phyloP scores from a whole-genome alignment of 2,888 invertebrate species.

The Ophion slaviceki region DNA sequence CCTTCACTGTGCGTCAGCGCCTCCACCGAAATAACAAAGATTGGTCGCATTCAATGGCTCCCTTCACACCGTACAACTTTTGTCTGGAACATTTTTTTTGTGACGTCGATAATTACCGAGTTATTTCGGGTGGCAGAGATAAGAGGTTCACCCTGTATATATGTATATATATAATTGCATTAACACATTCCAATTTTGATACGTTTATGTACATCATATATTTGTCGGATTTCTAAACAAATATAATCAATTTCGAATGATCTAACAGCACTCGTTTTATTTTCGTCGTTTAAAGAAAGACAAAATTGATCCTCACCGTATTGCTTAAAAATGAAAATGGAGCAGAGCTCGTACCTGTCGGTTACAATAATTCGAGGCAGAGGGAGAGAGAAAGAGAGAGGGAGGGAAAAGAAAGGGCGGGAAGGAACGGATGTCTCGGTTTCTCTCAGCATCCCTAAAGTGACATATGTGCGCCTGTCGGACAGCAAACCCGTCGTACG shows the following conservation, averaged over 20 bases:
- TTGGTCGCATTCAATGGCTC: no score
- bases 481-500: constrained; percentile 67
- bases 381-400: constrained; percentile 13
- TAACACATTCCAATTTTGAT: background rate
- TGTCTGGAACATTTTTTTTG: no score
- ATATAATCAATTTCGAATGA: no score
- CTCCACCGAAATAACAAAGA: no score
- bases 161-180: no score
- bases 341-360: constrained; percentile 60
- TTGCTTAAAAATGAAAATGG: constrained; percentile 68
- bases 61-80: no score
- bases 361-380: constrained; percentile 67
- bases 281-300: constrained; percentile 8
- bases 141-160: no score
- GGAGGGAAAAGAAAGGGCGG: constrained; percentile 6
- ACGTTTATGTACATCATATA: constrained; percentile 28
- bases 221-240: no score
- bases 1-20: no score
- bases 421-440: constrained; percentile 17
- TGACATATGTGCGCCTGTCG: constrained; percentile 71
- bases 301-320: constrained; percentile 34
- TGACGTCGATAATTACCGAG: no score
- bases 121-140: no score
- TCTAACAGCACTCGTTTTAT: constrained; percentile 12
- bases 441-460: constrained; percentile 48